phyloP scores from a whole-genome alignment of 2,113 vertebrate genomes.

The Melanerpes formicivorus region DNA sequence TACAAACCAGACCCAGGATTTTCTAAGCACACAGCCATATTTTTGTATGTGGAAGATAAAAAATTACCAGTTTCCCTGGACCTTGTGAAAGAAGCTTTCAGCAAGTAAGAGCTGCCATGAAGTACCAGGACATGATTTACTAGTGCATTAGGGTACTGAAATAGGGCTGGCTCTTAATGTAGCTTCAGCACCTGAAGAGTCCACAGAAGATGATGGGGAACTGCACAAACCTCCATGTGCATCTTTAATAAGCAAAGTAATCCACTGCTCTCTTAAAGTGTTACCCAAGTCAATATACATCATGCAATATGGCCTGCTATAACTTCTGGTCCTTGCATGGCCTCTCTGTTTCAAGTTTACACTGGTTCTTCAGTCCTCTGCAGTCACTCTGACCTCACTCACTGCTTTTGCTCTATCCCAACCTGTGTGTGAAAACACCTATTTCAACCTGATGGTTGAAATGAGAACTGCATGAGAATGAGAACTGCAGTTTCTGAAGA shows the following conservation, averaged over 20 bases:
- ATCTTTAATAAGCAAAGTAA: constrained; percentile 10
- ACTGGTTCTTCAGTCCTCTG: not conserved
- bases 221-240: not conserved
- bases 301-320: not conserved
- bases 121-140: constrained; percentile 24
- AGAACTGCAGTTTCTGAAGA: not conserved
- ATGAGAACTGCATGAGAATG: not conserved
- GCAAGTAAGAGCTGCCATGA: constrained; percentile 6
- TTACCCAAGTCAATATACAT: not conserved
- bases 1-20: not conserved
- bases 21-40: constrained; percentile 33
- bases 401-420: not conserved
- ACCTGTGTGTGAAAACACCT: not conserved
- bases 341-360: not conserved
- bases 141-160: not conserved
- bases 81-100: constrained; percentile 39
- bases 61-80: constrained; percentile 54
- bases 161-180: not conserved
- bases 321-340: not conserved
- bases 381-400: not conserved
- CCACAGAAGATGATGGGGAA: not conserved
- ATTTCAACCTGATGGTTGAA: not conserved
- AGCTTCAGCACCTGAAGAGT: not conserved
- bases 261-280: not conserved
- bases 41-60: constrained; percentile 37